These are phyloP conservation scores for Lithophane leautieri DNA, from an alignment of 2,888 invertebrate genomes.

Conservation along the genomic window DNA sequence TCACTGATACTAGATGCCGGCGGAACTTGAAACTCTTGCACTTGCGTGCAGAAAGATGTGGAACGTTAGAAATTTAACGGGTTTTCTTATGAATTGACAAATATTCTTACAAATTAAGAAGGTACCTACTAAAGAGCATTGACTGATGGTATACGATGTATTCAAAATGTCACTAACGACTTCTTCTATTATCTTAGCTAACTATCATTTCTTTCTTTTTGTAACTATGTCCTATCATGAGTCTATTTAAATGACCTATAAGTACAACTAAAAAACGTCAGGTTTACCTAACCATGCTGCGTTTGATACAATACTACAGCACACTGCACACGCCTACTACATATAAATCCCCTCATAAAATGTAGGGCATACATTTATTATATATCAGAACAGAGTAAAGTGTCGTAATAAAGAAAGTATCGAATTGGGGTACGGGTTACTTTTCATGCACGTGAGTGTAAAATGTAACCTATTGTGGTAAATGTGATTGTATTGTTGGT, in stretches of 20 bases:
- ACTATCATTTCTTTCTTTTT: not conserved
- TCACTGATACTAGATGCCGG: slow-evolving; percentile 77
- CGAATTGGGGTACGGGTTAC: not conserved
- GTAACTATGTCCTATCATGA: not conserved
- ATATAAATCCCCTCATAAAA: not conserved
- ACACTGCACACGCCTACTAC: too few species aligned
- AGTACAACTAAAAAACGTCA: too few species aligned
- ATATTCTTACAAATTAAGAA: not conserved
- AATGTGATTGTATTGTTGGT: slow-evolving; percentile 12
- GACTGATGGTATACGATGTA: not conserved
- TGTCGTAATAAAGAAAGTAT: not conserved
- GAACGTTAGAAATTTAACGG: not conserved
- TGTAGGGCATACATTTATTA: not conserved
- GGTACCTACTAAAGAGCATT: not conserved
- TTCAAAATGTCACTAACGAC: not conserved
- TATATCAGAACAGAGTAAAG: not conserved
- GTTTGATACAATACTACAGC: not conserved
- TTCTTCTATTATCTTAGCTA: not conserved
- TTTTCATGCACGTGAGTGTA: slow-evolving; percentile 17
- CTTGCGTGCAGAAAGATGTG: slow-evolving; percentile 10
- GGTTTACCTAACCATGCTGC: not conserved
- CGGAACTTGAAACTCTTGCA: slow-evolving; percentile 53
- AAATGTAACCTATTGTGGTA: slow-evolving; percentile 34
- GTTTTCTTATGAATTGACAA: not conserved
- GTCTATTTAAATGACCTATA: not conserved